These are phyloP conservation scores for Tromatobia lineatoria DNA, from an alignment of 2,888 invertebrate genomes.

Conservation along the genomic window DNA sequence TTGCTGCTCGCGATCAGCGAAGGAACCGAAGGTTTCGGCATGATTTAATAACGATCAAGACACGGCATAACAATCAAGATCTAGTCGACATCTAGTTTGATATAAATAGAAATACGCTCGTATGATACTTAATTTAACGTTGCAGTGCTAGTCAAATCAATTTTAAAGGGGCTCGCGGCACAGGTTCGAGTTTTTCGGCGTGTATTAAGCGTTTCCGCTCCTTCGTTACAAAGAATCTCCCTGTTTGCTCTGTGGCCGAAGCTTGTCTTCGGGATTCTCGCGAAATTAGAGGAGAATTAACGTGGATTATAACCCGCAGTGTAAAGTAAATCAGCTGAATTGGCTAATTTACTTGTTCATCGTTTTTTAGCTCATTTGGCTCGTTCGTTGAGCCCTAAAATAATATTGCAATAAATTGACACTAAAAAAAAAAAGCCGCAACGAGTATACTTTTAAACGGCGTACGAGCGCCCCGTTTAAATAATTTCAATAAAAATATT, in stretches of 20 bases:
- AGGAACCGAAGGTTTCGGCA: conserved; percentile 97
- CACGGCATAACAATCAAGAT: conserved; percentile 64
- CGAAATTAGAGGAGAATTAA: conserved; percentile 30
- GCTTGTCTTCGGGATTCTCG: conserved; percentile 28
- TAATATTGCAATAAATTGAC: conserved; percentile 31
- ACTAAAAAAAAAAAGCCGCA: background rate
- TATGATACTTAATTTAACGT: conserved; percentile 68
- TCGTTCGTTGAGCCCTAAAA: conserved; percentile 16
- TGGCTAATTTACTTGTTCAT: conserved; percentile 25
- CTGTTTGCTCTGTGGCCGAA: conserved; percentile 28
- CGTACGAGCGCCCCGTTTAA: conserved; percentile 25
- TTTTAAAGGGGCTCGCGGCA: conserved; percentile 36
- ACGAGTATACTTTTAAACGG: conserved; percentile 5
- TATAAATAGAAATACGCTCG: conserved; percentile 51
- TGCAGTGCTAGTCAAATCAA: conserved; percentile 50
- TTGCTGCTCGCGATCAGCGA: conserved; percentile 97
- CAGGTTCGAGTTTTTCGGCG: conserved; percentile 49
- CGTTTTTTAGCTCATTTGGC: conserved; percentile 27
- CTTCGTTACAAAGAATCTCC: conserved; percentile 40
- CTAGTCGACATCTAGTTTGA: conserved; percentile 72
- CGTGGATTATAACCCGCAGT: conserved; percentile 14
- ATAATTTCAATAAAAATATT: background rate
- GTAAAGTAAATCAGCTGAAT: conserved; percentile 29
- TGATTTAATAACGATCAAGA: conserved; percentile 86
- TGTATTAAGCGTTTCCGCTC: conserved; percentile 20